These are phyloP conservation scores for Pristionchus arcanus DNA, from an alignment of 2,888 invertebrate species.

Conservation along the genomic window DNA sequence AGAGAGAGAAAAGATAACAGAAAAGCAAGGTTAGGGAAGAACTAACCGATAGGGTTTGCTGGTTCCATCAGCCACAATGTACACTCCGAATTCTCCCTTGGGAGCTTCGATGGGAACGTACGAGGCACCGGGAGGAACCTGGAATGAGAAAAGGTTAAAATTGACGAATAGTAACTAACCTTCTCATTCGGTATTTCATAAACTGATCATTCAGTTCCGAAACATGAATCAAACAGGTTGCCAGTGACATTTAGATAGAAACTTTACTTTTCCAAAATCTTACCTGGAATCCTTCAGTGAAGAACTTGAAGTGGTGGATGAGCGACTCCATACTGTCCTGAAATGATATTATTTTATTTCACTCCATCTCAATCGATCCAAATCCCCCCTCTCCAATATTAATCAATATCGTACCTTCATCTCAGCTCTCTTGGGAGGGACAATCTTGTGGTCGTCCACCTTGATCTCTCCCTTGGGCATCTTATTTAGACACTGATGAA, in stretches of 20 bases:
- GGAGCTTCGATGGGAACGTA: conserved; percentile 98
- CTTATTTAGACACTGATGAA: conserved; percentile 96
- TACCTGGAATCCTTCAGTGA: conserved; percentile 92
- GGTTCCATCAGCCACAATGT: conserved; percentile 95
- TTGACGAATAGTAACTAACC: no score
- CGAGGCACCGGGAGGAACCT: conserved; percentile 93
- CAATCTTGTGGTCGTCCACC: conserved; percentile 93
- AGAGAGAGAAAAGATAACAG: no score
- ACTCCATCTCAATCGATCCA: no score
- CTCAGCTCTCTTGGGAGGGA: conserved; percentile 91
- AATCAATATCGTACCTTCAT: conserved; percentile 87
- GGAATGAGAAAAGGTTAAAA: no score
- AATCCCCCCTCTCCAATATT: background rate
- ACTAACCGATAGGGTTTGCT: conserved; percentile 90
- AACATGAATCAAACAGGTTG: background rate
- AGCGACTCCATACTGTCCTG: conserved; percentile 91
- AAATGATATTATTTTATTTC: background rate
- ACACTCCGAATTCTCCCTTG: conserved; percentile 95
- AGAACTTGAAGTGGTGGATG: conserved; percentile 98
- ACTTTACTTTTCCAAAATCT: no score
- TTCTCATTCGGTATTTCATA: no score
- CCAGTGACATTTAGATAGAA: no score
- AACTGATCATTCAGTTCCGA: no score
- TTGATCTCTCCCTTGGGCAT: conserved; percentile 86
- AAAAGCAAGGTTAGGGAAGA: background rate